Percentiles rank a stretch among this genome's conserved stretches.
phyloP scores from a whole-genome alignment of 1,140 invertebrate species.

The Drosophila ercepeae region DNA sequence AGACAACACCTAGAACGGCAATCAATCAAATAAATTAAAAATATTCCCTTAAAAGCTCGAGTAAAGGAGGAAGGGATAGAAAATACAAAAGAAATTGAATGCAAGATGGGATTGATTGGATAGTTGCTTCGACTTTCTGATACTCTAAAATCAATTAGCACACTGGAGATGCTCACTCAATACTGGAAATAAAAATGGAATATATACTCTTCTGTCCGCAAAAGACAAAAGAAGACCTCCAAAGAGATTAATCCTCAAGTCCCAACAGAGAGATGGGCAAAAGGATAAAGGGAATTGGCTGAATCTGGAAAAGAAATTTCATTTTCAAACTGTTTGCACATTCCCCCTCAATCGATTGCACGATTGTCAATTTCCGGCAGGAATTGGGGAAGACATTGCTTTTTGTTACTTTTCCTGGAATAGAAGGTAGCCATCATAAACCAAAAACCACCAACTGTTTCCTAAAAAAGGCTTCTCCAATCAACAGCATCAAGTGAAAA shows the following conservation, averaged over 20 bases:
- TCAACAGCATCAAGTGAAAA: constrained; percentile 7
- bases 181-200: background rate
- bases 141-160: background rate
- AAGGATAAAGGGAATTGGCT: background rate
- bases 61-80: background rate
- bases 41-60: constrained; percentile 24
- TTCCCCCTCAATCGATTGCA: background rate
- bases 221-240: background rate
- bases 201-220: background rate
- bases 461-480: no score
- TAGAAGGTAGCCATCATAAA: background rate
- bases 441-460: background rate
- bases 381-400: no score
- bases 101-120: background rate
- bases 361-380: background rate
- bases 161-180: background rate
- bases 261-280: background rate
- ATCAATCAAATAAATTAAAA: constrained; percentile 64
- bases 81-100: constrained; percentile 15
- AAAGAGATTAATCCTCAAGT: constrained; percentile 42
- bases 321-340: background rate
- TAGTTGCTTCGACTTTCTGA: background rate
- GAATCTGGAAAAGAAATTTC: background rate
- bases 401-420: background rate
- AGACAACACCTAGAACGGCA: constrained; percentile 9